Evolutionary conservation across 2,888 invertebrate species (phyloP), one percentile per base, ranked within the genome.

Genomic region (Agrenia bidenticulata): DNA sequence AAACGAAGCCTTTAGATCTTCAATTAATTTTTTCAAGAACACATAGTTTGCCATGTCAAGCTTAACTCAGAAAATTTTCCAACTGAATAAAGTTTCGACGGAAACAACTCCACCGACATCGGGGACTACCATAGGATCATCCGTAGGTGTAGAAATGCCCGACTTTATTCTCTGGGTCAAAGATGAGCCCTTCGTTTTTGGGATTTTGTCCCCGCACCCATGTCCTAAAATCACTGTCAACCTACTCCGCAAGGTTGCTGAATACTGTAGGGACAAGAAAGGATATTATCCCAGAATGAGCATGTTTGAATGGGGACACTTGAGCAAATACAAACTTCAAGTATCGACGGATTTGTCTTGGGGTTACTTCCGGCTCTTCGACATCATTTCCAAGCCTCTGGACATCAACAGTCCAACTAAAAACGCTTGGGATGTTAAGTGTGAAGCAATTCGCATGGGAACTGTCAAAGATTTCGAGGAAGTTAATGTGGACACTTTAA

Each of bases 141-240:
- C n/a, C n/a, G n/a, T n/a, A n/a, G n/a, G n/a, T n/a, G 24, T 5
- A 37, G 57, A 57, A 23, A 57, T 39, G 13, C 67, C 67, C 1
- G 39, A 57, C 4, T 50, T 61, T 32, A 19, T 68, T 13, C 21
- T 71, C n/a, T 71, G 71, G 71, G 69, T 69, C 11, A 64, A 67
- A 50, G 65, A 73, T 24, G 73, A 73, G 53, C 69, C 70, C 26
- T 70, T 73, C 54, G 61, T 65, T 26, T 73, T 70, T 61, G 73
- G 73, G 24, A 58, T 70, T 21, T 42, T 73, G 17, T 63, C 69
- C 0, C 67, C 65, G 11, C 53, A 60, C 5, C 69, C 65, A 2
- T 64, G 64, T 32, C 51, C 49, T 13, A 70, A 68, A 64, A 63
- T 73, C 21, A 63, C 64, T 1, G 54, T 68, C 17, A 62, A 60